Evolutionary conservation across 2,113 vertebrate genomes (phyloP), one percentile per base, ranked within the genome.

Genomic region (Formicarius rufipectus): DNA sequence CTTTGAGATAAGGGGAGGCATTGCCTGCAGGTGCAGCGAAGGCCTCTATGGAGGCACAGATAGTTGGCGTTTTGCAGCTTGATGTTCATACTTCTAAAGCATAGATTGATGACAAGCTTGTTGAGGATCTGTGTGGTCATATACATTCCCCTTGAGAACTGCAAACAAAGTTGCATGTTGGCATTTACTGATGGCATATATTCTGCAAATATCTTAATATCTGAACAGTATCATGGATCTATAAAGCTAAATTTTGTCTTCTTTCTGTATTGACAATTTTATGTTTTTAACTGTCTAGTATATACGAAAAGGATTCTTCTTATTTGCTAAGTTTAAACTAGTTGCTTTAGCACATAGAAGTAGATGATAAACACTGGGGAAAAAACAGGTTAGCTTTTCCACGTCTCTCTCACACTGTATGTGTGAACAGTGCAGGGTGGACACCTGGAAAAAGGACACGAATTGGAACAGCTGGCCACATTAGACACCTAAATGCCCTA

Each of bases 391-490:
- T 74, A 74, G 16, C 45, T 53, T 75, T 76, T 63, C 24, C 9
- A 25, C 79, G 9, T 45, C 23, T 56, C 42, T 78, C 30, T 73
- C 53, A 68, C 0, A 1, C 23, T 39, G 18, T 77, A 3, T 50
- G 6, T 71, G 73, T 33, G 17, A 89, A 14, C 21, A 64, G 13
- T 40, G 79, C 14, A n/a, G 63, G 9, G 24, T 58, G 31, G 31
- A 11, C 31, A 21, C 11, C 1, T 12, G 13, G 28, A 69, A 31
- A 33, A 84, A 56, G 13, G 74, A 21, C 19, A 42, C 0, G 0
- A 63, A 20, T 42, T 60, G 6, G 59, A 68, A 56, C 47, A 53
- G 63, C 31, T 81, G 59, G 24, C 79, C 14, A 5, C 0, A 0
- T 60, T 64, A 62, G 37, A 12, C 71, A 52, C 35, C 12, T 82